phyloP scores from a whole-genome alignment of 2,797 vertebrate genomes.

The Alca torda region DNA sequence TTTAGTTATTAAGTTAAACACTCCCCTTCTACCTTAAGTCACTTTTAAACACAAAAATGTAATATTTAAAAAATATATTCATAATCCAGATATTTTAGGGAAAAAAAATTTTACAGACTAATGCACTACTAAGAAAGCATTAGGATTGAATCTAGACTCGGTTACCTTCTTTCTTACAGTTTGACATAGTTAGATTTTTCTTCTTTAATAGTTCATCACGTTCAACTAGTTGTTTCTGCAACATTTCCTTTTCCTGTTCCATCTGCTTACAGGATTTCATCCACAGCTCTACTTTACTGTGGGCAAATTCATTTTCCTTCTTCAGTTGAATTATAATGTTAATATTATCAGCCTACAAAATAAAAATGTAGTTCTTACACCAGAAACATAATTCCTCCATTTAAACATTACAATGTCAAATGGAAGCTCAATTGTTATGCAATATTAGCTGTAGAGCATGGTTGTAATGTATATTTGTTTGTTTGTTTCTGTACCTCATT shows the following conservation, averaged over 20 bases:
- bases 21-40: background rate
- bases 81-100: background rate
- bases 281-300: constrained; percentile 81
- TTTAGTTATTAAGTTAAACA: background rate
- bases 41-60: background rate
- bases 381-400: background rate
- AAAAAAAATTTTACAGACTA: background rate
- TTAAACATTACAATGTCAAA: background rate
- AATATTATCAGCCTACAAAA: constrained; percentile 74
- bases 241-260: constrained; percentile 83
- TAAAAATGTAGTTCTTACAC: background rate
- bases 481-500: background rate
- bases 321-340: constrained; percentile 71
- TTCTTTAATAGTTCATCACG: constrained; percentile 50
- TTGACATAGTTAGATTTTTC: constrained; percentile 47
- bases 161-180: background rate
- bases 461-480: background rate
- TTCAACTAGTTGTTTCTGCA: constrained; percentile 72
- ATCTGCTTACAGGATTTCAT: constrained; percentile 87
- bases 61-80: background rate
- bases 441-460: background rate
- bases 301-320: constrained; percentile 80
- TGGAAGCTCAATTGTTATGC: background rate
- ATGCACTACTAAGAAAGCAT: background rate
- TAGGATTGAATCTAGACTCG: background rate